Percentiles rank a stretch among this genome's conserved stretches.
phyloP scores from a whole-genome alignment of 2,888 invertebrate genomes.

The Meloe dianella region DNA sequence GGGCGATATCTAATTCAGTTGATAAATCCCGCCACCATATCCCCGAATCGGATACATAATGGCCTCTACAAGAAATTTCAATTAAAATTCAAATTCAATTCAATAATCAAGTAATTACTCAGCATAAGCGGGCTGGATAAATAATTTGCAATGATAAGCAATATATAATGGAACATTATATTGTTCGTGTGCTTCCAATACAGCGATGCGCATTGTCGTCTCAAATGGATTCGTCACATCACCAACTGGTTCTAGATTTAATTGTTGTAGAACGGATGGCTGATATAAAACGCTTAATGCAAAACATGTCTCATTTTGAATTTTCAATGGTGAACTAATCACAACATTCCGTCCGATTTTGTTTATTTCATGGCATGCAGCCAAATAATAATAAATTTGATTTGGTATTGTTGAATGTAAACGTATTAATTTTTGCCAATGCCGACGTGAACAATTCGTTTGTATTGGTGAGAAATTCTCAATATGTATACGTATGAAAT shows the following conservation, averaged over 20 bases:
- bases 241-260: slow-evolving; percentile 69
- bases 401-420: slow-evolving; percentile 66
- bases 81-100: background rate
- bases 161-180: slow-evolving; percentile 79
- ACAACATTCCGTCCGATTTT: slow-evolving; percentile 64
- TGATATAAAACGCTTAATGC: slow-evolving; percentile 77
- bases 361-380: slow-evolving; percentile 70
- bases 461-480: slow-evolving; percentile 70
- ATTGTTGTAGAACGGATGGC: slow-evolving; percentile 71
- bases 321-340: slow-evolving; percentile 77
- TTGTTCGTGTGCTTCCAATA: slow-evolving; percentile 75
- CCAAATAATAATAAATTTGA: slow-evolving; percentile 71
- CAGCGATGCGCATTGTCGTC: slow-evolving; percentile 73
- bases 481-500: slow-evolving; percentile 69
- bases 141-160: slow-evolving; percentile 81
- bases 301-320: slow-evolving; percentile 79
- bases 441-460: slow-evolving; percentile 69
- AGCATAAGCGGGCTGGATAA: slow-evolving; percentile 74
- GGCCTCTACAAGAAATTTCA: slow-evolving; percentile 63
- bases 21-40: slow-evolving; percentile 84
- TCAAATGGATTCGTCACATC: slow-evolving; percentile 77
- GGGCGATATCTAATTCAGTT: slow-evolving; percentile 68
- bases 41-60: slow-evolving; percentile 72
- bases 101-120: slow-evolving; percentile 75
- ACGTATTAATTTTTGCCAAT: slow-evolving; percentile 69